These are phyloP conservation scores for Bujurquina vittata DNA, from an alignment of 2,113 vertebrate species.

Conservation along the genomic window DNA sequence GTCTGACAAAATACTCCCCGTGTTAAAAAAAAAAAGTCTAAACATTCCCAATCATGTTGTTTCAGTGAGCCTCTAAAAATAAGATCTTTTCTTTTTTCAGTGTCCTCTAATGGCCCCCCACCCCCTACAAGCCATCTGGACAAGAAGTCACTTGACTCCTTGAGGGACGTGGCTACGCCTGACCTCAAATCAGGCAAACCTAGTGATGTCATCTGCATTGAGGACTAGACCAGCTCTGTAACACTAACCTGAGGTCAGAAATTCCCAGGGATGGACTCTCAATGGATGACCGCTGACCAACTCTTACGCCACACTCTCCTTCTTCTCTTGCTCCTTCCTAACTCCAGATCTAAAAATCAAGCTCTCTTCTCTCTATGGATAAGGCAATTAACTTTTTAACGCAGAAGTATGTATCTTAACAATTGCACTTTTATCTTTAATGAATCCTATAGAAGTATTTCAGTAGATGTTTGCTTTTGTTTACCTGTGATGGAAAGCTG, in stretches of 20 bases:
- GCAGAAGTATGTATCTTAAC: conserved; percentile 70
- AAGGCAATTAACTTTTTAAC: conserved; percentile 50
- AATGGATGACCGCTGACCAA: conserved; percentile 39
- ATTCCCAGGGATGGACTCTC: conserved; percentile 62
- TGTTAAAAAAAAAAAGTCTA: neutral
- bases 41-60: neutral
- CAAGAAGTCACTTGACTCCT: conserved; percentile 78
- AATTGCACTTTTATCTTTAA: conserved; percentile 79
- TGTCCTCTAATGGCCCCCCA: conserved; percentile 80
- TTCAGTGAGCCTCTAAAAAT: neutral
- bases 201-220: conserved; percentile 79
- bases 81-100: conserved; percentile 54
- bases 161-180: conserved; percentile 78
- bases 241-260: conserved; percentile 51
- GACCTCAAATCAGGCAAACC: conserved; percentile 80
- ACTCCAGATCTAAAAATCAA: conserved; percentile 34
- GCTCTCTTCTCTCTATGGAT: conserved; percentile 35
- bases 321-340: conserved; percentile 35
- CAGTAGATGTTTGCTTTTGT: conserved; percentile 60
- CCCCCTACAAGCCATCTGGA: conserved; percentile 78
- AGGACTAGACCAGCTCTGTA: conserved; percentile 72
- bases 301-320: conserved; percentile 19
- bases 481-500: conserved; percentile 44
- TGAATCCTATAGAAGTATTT: conserved; percentile 59
- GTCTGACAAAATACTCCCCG: neutral